phyloP scores from a whole-genome alignment of 1,140 invertebrate genomes.

The Gonioctena quinquepunctata region DNA sequence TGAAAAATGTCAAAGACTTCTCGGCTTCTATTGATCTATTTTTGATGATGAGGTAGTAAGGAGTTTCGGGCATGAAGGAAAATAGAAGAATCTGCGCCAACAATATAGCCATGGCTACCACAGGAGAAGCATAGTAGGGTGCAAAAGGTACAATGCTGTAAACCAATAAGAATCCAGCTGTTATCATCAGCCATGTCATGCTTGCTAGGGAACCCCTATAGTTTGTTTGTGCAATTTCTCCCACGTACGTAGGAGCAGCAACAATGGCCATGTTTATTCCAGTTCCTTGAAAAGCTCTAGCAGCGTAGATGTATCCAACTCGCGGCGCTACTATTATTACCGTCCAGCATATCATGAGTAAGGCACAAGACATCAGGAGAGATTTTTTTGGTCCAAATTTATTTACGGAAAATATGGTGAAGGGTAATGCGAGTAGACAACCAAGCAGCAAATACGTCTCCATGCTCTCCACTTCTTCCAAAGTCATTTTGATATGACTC shows the following conservation, averaged over 20 bases:
- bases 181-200: slow-evolving; percentile 46
- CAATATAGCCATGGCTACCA: slow-evolving; percentile 36
- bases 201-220: slow-evolving; percentile 45
- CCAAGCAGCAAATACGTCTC: slow-evolving; percentile 65
- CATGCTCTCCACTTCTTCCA: slow-evolving; percentile 62
- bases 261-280: slow-evolving; percentile 47
- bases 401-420: slow-evolving; percentile 61
- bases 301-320: slow-evolving; percentile 58
- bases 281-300: slow-evolving; percentile 50
- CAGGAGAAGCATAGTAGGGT: slow-evolving; percentile 10
- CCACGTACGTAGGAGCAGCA: slow-evolving; percentile 48
- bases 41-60: slow-evolving; percentile 37
- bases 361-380: slow-evolving; percentile 60
- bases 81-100: slow-evolving; percentile 27
- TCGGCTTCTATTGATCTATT: slow-evolving; percentile 57
- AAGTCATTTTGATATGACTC: slow-evolving; percentile 45
- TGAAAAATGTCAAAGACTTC: slow-evolving; percentile 55
- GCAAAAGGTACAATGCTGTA: slow-evolving; percentile 32
- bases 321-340: slow-evolving; percentile 58
- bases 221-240: slow-evolving; percentile 49
- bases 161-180: slow-evolving; percentile 47
- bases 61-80: slow-evolving; percentile 37
- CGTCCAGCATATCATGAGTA: slow-evolving; percentile 66
- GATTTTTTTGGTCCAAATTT: slow-evolving; percentile 66
- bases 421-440: slow-evolving; percentile 63